Conservation (phyloP, 1,140 invertebrate species). For the Pteromalus puparum region DNA sequence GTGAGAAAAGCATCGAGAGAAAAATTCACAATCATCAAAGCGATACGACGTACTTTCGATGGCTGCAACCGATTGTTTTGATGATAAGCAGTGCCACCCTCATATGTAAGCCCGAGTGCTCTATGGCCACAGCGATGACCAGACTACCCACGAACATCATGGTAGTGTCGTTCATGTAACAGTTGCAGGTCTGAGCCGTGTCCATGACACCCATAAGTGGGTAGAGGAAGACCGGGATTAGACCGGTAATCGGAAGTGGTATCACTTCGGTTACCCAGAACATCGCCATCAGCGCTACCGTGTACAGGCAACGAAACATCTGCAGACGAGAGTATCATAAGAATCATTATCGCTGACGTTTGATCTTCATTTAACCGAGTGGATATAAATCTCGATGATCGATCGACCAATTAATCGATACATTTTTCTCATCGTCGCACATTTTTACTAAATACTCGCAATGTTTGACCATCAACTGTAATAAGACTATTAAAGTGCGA, state of each 20-base stretch:
- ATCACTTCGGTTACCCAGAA: constrained; percentile 83
- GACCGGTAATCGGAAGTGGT: constrained; percentile 79
- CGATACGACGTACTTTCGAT: constrained; percentile 65
- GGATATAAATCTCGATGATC: too few relatives aligned
- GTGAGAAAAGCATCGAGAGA: not conserved
- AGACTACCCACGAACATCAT: constrained; percentile 80
- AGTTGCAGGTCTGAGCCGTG: constrained; percentile 75
- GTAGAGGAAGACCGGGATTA: constrained; percentile 80
- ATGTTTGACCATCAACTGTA: too few relatives aligned
- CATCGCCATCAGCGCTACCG: constrained; percentile 79
- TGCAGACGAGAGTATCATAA: constrained; percentile 41
- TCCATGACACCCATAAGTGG: constrained; percentile 78
- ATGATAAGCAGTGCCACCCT: constrained; percentile 80
- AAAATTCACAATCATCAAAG: not conserved
- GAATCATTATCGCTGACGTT: not conserved
- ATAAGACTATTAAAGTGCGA: too few relatives aligned
- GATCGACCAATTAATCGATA: too few relatives aligned
- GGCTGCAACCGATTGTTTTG: constrained; percentile 77
- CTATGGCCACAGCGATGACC: constrained; percentile 80
- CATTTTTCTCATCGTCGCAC: too few relatives aligned
- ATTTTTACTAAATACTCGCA: too few relatives aligned
- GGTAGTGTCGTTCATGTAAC: constrained; percentile 81
- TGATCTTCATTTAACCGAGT: too few relatives aligned
- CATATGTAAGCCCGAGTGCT: constrained; percentile 80
- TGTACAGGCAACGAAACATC: constrained; percentile 76